phyloP scores from a whole-genome alignment of 1,140 invertebrate genomes.

The Eurosta solidaginis region DNA sequence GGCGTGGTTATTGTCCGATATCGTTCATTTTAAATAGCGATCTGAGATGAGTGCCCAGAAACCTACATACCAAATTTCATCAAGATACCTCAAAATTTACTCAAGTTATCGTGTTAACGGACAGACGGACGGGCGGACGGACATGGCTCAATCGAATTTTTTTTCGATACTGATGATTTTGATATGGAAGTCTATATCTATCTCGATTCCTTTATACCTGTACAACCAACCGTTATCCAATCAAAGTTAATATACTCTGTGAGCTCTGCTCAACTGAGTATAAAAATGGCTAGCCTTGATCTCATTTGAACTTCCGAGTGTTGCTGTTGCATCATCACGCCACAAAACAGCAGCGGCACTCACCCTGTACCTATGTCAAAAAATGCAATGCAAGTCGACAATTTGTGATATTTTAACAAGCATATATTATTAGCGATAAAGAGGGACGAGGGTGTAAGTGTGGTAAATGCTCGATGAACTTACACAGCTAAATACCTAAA shows the following conservation, averaged over 20 bases:
- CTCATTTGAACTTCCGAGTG: conserved; percentile 22
- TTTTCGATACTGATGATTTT: too few relatives aligned
- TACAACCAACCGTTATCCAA: background rate
- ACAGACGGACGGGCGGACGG: too few relatives aligned
- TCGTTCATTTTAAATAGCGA: too few relatives aligned
- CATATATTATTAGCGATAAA: background rate
- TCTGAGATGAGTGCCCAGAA: too few relatives aligned
- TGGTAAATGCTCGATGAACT: background rate
- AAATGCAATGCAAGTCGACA: background rate
- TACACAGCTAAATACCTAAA: conserved; percentile 3
- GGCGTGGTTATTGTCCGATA: too few relatives aligned
- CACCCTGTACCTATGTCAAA: conserved; percentile 19
- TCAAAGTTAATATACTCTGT: background rate
- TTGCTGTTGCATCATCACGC: background rate
- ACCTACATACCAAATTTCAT: too few relatives aligned
- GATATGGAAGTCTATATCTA: too few relatives aligned
- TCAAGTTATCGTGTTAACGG: too few relatives aligned
- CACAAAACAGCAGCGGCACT: background rate
- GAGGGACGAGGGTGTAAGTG: background rate
- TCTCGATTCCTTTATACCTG: too few relatives aligned
- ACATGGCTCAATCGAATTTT: too few relatives aligned
- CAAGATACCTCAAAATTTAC: too few relatives aligned
- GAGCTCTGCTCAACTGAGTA: background rate
- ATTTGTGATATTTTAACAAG: conserved; percentile 15
- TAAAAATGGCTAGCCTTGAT: conserved; percentile 10